Evolutionary conservation across 2,888 invertebrate genomes (phyloP).

Genomic region (Morpho achilles): DNA sequence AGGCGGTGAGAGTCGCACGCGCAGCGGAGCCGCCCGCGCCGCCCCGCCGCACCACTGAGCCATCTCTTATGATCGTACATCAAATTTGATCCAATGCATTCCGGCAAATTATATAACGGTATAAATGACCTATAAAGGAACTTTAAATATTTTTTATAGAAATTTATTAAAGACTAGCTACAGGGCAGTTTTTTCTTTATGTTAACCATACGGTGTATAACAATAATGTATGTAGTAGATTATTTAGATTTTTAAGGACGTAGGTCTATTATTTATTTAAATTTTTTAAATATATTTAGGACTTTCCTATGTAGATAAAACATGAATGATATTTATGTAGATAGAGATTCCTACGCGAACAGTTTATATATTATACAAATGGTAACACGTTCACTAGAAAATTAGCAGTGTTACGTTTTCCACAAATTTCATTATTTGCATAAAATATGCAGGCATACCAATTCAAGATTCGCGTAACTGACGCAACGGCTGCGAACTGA

Average conservation of each 20-base stretch:
- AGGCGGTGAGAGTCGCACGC: constrained; percentile 76
- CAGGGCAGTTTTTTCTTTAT: background rate
- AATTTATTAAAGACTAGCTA: background rate
- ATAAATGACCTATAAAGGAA: constrained; percentile 57
- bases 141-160: background rate
- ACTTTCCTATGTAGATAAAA: background rate
- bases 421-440: constrained; percentile 61
- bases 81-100: constrained; percentile 66
- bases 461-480: constrained; percentile 52
- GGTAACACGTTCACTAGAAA: constrained; percentile 14
- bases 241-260: too few species aligned
- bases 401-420: constrained; percentile 36
- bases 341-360: constrained; percentile 2
- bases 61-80: constrained; percentile 64
- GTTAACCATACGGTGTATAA: too few species aligned
- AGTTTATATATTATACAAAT: constrained; percentile 6
- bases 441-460: constrained; percentile 64
- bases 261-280: background rate
- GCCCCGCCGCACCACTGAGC: constrained; percentile 47
- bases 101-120: constrained; percentile 68
- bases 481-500: constrained; percentile 59
- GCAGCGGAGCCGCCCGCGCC: constrained; percentile 50
- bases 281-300: background rate
- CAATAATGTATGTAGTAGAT: too few species aligned
- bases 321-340: background rate